These are phyloP conservation scores for Sebastes oblongus DNA, from an alignment of 2,797 vertebrate species.

Conservation along the genomic window DNA sequence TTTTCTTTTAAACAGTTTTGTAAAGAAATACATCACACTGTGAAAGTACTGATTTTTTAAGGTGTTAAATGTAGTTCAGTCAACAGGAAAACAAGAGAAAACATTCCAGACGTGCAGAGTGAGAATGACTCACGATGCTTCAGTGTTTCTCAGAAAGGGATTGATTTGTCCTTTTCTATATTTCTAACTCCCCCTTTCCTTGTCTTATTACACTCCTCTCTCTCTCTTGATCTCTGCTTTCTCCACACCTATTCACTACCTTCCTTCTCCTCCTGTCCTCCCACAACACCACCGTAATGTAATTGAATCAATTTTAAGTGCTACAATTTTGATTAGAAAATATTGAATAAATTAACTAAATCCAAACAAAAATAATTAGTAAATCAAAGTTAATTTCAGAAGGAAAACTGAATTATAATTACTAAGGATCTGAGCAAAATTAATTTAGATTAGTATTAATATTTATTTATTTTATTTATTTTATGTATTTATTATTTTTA, in stretches of 20 bases:
- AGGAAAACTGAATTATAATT: neutral
- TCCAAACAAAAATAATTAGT: neutral
- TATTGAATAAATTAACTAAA: neutral
- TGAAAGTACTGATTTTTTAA: neutral
- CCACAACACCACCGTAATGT: neutral
- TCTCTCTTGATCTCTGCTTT: neutral
- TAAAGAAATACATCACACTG: neutral
- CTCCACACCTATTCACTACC: neutral
- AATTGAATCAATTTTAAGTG: rapidly evolving
- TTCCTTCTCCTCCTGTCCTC: neutral
- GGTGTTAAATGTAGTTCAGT: neutral
- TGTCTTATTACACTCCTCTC: neutral
- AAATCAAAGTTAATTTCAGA: no score
- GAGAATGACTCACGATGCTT: neutral
- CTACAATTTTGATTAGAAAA: neutral
- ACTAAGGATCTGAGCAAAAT: neutral
- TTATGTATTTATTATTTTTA: neutral
- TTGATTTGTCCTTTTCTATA: neutral
- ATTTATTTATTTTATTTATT: neutral
- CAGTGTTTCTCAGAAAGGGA: neutral
- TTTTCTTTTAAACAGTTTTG: neutral
- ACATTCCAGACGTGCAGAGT: neutral
- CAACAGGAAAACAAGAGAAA: neutral
- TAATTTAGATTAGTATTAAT: no score
- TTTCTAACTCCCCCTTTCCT: neutral